Conservation (phyloP, 2,797 vertebrate genomes). For the Siniperca obscura region DNA sequence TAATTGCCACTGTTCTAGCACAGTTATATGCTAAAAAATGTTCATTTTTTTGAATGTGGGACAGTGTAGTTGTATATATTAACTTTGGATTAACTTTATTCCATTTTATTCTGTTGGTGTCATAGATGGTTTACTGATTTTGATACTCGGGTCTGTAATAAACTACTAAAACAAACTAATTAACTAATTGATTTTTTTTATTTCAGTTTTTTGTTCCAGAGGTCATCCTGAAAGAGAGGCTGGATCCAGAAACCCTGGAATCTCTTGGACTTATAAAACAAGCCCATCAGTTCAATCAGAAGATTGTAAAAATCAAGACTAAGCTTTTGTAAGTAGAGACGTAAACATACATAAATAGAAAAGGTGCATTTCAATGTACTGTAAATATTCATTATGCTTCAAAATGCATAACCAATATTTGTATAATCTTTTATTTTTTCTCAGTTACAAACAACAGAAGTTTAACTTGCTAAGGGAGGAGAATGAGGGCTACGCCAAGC, state of each 20-base stretch:
- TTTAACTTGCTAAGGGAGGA: conserved; percentile 98
- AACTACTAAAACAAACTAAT: not conserved
- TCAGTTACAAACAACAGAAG: conserved; percentile 99
- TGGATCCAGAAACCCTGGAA: conserved; percentile 98
- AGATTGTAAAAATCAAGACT: conserved; percentile 99
- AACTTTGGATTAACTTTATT: not conserved
- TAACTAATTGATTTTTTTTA: not conserved
- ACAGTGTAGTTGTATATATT: not conserved
- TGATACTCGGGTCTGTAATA: not conserved
- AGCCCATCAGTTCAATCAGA: conserved; percentile 99
- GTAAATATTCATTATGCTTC: not conserved
- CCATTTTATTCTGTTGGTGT: not conserved
- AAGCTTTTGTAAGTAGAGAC: conserved; percentile 95
- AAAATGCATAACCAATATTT: not conserved
- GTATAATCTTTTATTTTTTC: conserved; percentile 50
- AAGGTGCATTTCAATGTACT: not conserved
- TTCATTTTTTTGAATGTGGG: not conserved
- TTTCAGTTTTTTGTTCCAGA: conserved; percentile 93
- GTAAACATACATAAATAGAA: not conserved
- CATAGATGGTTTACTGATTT: not conserved
- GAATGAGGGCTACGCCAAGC: conserved; percentile 98
- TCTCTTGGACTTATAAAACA: conserved; percentile 98
- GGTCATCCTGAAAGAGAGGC: conserved; percentile 94
- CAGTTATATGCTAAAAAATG: not conserved
- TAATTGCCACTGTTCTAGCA: not conserved